phyloP scores from a whole-genome alignment of 2,113 vertebrate species.

The Thymallus thymallus region DNA sequence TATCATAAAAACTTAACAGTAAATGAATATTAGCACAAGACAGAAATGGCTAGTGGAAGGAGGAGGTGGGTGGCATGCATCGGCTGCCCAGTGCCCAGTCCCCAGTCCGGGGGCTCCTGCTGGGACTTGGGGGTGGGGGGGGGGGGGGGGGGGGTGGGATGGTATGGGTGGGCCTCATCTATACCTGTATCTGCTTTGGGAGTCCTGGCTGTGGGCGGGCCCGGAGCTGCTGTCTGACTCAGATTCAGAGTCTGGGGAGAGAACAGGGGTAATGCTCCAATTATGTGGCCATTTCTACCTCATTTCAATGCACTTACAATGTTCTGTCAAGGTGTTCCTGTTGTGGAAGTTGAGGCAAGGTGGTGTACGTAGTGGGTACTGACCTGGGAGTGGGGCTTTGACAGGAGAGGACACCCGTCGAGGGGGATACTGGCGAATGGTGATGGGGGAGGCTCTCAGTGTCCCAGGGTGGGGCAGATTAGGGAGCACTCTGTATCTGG shows the following conservation, averaged over 20 bases:
- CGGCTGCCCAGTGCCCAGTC: slow-evolving; percentile 30
- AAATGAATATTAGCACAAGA: slow-evolving; percentile 23
- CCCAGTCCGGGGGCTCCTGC: slow-evolving; percentile 52
- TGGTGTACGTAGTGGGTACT: slow-evolving; percentile 8
- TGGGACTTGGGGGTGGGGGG: slow-evolving; percentile 39
- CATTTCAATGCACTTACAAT: slow-evolving; percentile 1
- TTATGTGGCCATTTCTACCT: no score
- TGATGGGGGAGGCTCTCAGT: slow-evolving; percentile 55
- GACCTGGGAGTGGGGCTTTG: slow-evolving; percentile 66
- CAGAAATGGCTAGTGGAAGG: no score
- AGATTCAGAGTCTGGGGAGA: slow-evolving; percentile 67
- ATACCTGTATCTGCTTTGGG: slow-evolving; percentile 79
- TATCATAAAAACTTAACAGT: background rate
- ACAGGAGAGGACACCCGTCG: slow-evolving; percentile 64
- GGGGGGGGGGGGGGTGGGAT: slow-evolving; percentile 24
- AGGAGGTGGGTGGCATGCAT: slow-evolving; percentile 25
- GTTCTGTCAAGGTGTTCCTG: background rate
- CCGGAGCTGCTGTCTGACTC: slow-evolving; percentile 65
- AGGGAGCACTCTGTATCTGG: slow-evolving; percentile 71
- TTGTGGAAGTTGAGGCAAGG: background rate
- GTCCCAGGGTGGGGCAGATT: no score
- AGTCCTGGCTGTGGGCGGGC: slow-evolving; percentile 66
- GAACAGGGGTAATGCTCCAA: background rate
- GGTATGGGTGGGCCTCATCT: slow-evolving; percentile 61
- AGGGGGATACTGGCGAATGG: slow-evolving; percentile 52